phyloP scores from a whole-genome alignment of 2,888 invertebrate species.

The Diaprepes abbreviatus region DNA sequence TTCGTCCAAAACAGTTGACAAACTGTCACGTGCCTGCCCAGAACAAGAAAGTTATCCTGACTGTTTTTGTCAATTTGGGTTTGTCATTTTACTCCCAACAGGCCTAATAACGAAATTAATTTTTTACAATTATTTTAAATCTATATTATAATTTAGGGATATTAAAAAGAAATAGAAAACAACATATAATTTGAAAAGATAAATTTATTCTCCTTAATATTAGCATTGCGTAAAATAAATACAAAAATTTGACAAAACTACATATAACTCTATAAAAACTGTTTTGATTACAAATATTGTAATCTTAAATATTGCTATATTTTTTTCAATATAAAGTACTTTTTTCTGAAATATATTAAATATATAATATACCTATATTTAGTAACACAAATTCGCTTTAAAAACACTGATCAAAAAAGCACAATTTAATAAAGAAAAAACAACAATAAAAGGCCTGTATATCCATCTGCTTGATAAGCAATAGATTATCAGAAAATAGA shows the following conservation, averaged over 20 bases:
- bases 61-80: too few relatives aligned
- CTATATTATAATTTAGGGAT: too few relatives aligned
- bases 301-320: conserved; percentile 64
- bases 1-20: too few relatives aligned
- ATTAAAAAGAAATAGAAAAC: too few relatives aligned
- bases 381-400: conserved; percentile 69
- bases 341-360: conserved; percentile 59
- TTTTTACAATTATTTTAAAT: too few relatives aligned
- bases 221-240: conserved; percentile 67
- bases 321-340: conserved; percentile 57
- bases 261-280: conserved; percentile 61
- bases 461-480: too few relatives aligned
- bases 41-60: too few relatives aligned
- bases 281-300: conserved; percentile 66
- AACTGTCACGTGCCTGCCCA: too few relatives aligned
- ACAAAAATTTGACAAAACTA: conserved; percentile 65
- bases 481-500: too few relatives aligned
- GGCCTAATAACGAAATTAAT: too few relatives aligned
- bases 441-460: too few relatives aligned
- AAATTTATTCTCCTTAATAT: conserved; percentile 58
- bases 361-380: conserved; percentile 62
- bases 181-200: conserved; percentile 50
- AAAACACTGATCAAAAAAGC: conserved; percentile 57
- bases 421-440: conserved; percentile 61
- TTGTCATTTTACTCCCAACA: too few relatives aligned